Conservation (phyloP, 1,140 invertebrate species). For the Pseudobourletiella spinata region DNA sequence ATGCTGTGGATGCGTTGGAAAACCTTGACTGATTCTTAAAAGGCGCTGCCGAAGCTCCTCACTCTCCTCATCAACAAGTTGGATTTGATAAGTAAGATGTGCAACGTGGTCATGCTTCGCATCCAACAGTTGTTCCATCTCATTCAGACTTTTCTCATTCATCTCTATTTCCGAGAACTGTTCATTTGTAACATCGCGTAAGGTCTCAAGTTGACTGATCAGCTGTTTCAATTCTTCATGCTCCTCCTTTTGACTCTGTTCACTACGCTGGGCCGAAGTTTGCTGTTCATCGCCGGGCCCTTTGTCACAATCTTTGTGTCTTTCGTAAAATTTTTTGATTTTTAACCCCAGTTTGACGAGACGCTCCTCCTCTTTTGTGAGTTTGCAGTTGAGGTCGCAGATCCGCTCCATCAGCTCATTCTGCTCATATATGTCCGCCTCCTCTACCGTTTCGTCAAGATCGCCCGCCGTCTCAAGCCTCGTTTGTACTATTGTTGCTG, state of each 20-base stretch:
- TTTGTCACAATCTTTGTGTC: conserved; percentile 37
- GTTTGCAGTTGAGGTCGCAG: conserved; percentile 57
- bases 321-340: conserved; percentile 46
- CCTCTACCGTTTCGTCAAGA: neutral
- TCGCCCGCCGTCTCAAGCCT: conserved; percentile 23
- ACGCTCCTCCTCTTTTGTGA: conserved; percentile 59
- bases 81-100: conserved; percentile 15
- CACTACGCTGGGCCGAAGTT: neutral
- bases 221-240: neutral
- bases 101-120: conserved; percentile 22
- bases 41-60: conserved; percentile 12
- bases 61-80: conserved; percentile 23
- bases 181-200: conserved; percentile 15
- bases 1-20: neutral
- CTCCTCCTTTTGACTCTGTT: neutral
- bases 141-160: conserved; percentile 20
- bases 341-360: conserved; percentile 55
- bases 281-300: neutral
- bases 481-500: conserved; percentile 22
- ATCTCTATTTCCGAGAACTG: conserved; percentile 20
- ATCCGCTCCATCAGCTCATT: conserved; percentile 59
- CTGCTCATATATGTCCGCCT: conserved; percentile 41
- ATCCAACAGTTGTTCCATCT: conserved; percentile 15
- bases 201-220: neutral
- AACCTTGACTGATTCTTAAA: neutral